A percentile compares a stretch with the other conserved stretches of the same genome.
phyloP scores from a whole-genome alignment of 2,888 invertebrate genomes.

The Melipona beecheii region DNA sequence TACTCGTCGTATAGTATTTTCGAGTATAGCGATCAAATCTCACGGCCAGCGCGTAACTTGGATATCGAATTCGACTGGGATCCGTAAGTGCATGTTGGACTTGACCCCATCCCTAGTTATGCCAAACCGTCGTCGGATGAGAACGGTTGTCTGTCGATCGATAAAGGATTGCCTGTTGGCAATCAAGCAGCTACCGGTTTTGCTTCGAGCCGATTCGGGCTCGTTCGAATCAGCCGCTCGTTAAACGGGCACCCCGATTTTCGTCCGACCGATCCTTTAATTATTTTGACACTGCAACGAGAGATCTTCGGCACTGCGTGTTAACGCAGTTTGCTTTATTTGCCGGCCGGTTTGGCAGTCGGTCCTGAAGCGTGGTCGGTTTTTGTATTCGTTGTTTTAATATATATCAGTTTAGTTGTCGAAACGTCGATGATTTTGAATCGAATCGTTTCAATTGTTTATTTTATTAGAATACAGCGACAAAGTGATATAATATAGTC shows the following conservation, averaged over 20 bases:
- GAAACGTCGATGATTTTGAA: too few relatives aligned
- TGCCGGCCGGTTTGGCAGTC: neutral
- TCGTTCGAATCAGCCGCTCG: neutral
- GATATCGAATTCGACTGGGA: too few relatives aligned
- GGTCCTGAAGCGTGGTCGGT: too few relatives aligned
- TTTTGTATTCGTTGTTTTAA: too few relatives aligned
- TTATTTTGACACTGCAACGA: constrained; percentile 11
- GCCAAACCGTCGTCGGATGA: constrained; percentile 20
- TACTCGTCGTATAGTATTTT: too few relatives aligned
- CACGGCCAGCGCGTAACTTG: too few relatives aligned
- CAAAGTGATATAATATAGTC: too few relatives aligned
- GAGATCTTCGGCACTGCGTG: neutral
- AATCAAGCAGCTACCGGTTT: constrained; percentile 47
- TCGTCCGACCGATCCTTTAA: constrained; percentile 5
- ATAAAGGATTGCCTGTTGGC: constrained; percentile 39
- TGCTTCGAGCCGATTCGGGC: constrained; percentile 15
- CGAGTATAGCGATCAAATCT: too few relatives aligned
- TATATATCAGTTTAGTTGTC: too few relatives aligned
- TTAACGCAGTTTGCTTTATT: neutral
- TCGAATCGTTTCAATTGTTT: too few relatives aligned
- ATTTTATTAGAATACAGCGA: too few relatives aligned
- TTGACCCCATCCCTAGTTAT: neutral
- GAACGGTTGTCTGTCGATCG: constrained; percentile 34
- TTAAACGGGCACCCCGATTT: constrained; percentile 7
- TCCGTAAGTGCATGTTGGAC: too few relatives aligned